Percentiles rank a stretch among this genome's conserved stretches.
These are phyloP conservation scores for Drosophila sturtevanti DNA, from an alignment of 1,140 invertebrate species.

Conservation along the genomic window DNA sequence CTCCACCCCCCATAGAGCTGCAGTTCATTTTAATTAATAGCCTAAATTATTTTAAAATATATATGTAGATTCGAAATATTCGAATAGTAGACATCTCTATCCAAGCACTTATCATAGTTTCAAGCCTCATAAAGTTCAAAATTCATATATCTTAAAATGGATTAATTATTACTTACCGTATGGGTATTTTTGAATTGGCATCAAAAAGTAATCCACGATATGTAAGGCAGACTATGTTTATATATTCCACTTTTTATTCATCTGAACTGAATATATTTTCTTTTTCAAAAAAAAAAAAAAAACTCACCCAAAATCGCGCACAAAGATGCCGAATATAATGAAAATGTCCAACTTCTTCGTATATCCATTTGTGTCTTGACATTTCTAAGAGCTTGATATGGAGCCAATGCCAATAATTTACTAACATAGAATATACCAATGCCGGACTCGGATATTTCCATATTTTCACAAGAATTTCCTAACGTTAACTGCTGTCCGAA, in stretches of 20 bases:
- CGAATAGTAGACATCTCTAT: too few species aligned
- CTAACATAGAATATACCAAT: constrained; percentile 83
- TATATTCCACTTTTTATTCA: neutral
- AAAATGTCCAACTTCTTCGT: constrained; percentile 83
- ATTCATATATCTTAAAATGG: too few species aligned
- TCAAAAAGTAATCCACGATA: constrained; percentile 76
- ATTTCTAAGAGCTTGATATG: constrained; percentile 68
- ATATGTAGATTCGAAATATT: too few species aligned
- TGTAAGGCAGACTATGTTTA: constrained; percentile 62
- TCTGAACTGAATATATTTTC: fast-evolving
- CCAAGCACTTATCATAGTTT: neutral
- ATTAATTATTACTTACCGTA: constrained; percentile 62
- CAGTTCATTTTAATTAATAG: too few species aligned
- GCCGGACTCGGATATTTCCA: constrained; percentile 75
- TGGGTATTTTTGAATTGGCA: constrained; percentile 73
- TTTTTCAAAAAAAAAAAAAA: too few species aligned
- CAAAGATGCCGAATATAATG: constrained; percentile 82
- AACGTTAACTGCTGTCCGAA: constrained; percentile 25
- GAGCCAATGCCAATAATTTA: constrained; percentile 84
- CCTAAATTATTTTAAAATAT: too few species aligned
- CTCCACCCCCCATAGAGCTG: too few species aligned
- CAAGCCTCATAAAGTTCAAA: neutral
- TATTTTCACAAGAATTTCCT: constrained; percentile 36
- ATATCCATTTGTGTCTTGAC: constrained; percentile 76
- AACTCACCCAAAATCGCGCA: constrained; percentile 67